Evolutionary conservation across 2,888 invertebrate genomes (phyloP).

Genomic region (Brenthis hecate): DNA sequence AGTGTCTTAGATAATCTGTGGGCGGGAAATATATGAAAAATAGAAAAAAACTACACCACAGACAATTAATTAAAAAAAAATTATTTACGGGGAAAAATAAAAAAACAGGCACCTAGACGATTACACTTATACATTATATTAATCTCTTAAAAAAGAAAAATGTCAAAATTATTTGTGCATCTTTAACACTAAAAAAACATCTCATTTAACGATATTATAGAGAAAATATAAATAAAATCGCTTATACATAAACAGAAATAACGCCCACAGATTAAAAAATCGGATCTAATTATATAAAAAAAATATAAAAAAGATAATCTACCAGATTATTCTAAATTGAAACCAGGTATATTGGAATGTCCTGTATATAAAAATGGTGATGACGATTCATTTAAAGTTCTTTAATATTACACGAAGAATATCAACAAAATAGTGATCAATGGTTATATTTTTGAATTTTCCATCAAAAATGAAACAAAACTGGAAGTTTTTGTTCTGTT

Average conservation of each 20-base stretch:
- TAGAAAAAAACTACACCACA: constrained; percentile 14
- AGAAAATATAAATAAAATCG: constrained; percentile 3
- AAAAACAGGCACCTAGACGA: constrained; percentile 13
- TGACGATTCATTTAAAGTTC: constrained; percentile 8
- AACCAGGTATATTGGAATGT: constrained; percentile 65
- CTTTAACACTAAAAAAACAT: neutral
- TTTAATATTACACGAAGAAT: constrained; percentile 30
- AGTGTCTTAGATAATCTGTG: constrained; percentile 37
- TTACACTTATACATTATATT: neutral
- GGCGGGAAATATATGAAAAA: constrained; percentile 15
- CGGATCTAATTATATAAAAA: constrained; percentile 27
- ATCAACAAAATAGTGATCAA: neutral
- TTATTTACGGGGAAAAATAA: neutral
- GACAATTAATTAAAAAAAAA: neutral
- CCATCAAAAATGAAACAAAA: neutral
- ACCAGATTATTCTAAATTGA: constrained; percentile 29
- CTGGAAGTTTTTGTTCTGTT: too few species aligned
- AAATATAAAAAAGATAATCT: constrained; percentile 25
- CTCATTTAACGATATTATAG: neutral
- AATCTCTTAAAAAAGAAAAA: neutral
- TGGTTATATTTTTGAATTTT: neutral
- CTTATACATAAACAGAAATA: constrained; percentile 8
- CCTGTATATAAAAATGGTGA: constrained; percentile 46
- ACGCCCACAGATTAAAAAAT: constrained; percentile 39
- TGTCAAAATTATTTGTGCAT: constrained; percentile 13